phyloP scores from a whole-genome alignment of 2,797 vertebrate genomes.

The Furcifer pardalis region DNA sequence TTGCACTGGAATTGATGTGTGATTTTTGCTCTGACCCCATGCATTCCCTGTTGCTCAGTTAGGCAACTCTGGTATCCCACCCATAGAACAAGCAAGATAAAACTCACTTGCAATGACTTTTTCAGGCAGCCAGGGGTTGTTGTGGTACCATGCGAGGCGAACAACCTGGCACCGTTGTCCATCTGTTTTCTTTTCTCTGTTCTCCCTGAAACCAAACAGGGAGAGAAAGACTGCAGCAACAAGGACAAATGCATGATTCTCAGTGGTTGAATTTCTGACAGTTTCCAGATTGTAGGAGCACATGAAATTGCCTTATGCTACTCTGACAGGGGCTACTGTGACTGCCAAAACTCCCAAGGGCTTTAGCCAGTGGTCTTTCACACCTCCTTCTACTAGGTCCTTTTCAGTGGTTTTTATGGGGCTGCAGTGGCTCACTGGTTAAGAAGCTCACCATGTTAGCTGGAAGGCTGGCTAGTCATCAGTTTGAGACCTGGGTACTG shows the following conservation, averaged over 20 bases:
- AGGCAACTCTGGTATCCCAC: background rate
- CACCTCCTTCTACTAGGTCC: background rate
- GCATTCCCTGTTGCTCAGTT: background rate
- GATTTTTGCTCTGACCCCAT: constrained; percentile 8
- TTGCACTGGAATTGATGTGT: background rate
- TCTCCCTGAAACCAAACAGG: background rate
- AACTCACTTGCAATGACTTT: constrained; percentile 2
- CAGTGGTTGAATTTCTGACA: background rate
- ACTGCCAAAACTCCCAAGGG: background rate
- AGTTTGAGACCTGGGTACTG: too few relatives aligned
- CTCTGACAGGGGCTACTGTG: background rate
- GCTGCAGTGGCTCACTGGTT: too few relatives aligned
- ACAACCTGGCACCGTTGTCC: background rate
- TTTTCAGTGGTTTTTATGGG: background rate
- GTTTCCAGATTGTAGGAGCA: background rate
- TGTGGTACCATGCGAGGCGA: constrained; percentile 30
- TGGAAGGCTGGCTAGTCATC: too few relatives aligned
- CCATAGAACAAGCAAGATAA: background rate
- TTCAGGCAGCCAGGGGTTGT: constrained; percentile 32
- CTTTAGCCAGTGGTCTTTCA: background rate
- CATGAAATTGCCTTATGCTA: background rate
- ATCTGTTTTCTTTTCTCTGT: background rate
- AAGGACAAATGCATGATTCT: background rate
- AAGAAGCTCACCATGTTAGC: too few relatives aligned
- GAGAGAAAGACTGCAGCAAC: background rate